phyloP scores from a whole-genome alignment of 2,888 invertebrate genomes.

The Pyrgus malvae region DNA sequence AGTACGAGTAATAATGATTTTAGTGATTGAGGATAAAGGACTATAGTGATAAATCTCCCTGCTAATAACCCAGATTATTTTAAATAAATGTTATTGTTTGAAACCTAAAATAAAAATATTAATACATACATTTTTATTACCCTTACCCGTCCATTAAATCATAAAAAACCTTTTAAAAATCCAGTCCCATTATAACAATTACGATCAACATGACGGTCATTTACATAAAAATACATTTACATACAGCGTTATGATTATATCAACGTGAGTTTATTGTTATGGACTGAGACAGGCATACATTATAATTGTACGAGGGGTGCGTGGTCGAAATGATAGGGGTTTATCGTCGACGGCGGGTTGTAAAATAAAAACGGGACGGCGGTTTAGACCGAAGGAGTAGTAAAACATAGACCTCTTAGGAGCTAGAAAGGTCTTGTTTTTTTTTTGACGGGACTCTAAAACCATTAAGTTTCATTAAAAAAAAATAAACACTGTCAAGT shows the following conservation, averaged over 20 bases:
- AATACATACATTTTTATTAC: no score
- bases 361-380: slow-evolving; percentile 20
- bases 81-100: no score
- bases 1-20: no score
- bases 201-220: not conserved
- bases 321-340: slow-evolving; percentile 14
- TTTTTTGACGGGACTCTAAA: no score
- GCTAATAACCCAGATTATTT: no score
- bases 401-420: slow-evolving; percentile 9
- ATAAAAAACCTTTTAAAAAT: not conserved
- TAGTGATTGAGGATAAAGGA: no score
- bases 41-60: no score
- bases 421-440: no score
- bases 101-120: no score
- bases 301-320: slow-evolving; percentile 17
- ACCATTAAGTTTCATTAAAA: no score
- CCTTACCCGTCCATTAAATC: no score
- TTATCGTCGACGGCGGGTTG: slow-evolving; percentile 5
- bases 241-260: slow-evolving; percentile 1
- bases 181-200: not conserved
- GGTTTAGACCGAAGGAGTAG: not conserved
- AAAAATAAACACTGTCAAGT: no score
- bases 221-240: not conserved
- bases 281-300: slow-evolving; percentile 11
- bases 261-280: slow-evolving; percentile 15